Evolutionary conservation across 2,113 vertebrate genomes (phyloP).

Genomic region (Mystacornis crossleyi): DNA sequence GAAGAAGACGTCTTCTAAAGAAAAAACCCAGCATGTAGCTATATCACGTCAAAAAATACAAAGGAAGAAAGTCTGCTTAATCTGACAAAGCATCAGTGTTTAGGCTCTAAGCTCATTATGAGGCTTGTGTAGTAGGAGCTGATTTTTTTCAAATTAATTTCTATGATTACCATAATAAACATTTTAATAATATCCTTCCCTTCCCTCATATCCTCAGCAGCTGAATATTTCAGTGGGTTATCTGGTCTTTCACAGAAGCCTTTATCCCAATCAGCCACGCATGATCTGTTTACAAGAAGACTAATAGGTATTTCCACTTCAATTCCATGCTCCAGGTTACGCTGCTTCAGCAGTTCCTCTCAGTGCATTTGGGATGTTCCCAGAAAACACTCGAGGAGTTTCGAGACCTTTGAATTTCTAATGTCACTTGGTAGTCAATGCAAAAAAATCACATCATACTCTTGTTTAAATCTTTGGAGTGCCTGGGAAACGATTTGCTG

Average conservation of each 20-base stretch:
- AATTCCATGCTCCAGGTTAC: not conserved
- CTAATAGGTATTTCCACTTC: not conserved
- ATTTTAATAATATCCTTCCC: conserved; percentile 6
- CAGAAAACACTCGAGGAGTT: not conserved
- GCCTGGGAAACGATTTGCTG: not conserved
- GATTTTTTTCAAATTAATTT: conserved; percentile 53
- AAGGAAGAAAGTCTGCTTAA: conserved; percentile 6
- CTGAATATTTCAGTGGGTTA: conserved; percentile 16
- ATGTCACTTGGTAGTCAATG: not conserved
- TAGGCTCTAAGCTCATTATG: conserved; percentile 24
- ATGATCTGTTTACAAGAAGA: not conserved
- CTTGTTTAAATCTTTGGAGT: not conserved
- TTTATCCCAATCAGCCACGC: not conserved
- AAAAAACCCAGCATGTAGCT: not conserved
- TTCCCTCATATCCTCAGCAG: not conserved
- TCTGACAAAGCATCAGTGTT: conserved; percentile 36
- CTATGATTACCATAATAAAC: conserved; percentile 46
- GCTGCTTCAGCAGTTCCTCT: conserved; percentile 8
- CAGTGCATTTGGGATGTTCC: not conserved
- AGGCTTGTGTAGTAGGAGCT: not conserved
- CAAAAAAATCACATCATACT: not conserved
- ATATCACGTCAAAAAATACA: not conserved
- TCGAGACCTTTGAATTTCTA: not conserved
- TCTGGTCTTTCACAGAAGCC: not conserved
- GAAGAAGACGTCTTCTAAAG: not conserved